A percentile compares a stretch with the other conserved stretches of the same genome.
These are phyloP conservation scores for Druceiella hillmani DNA, from an alignment of 2,888 invertebrate species.

Conservation along the genomic window DNA sequence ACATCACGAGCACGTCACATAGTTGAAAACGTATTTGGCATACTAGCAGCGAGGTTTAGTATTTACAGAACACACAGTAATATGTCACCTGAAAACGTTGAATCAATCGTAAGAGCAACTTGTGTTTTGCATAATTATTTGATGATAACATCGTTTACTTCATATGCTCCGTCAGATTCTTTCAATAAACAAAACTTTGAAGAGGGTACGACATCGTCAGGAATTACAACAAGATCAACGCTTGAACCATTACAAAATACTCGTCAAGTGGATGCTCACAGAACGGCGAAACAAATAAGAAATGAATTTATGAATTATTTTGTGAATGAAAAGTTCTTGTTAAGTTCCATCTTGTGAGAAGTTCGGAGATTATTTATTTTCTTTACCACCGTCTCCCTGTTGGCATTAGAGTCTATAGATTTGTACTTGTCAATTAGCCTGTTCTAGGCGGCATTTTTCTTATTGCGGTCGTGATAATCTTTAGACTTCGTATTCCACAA, in stretches of 20 bases:
- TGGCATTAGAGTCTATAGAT: slow-evolving; percentile 4
- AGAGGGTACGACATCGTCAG: slow-evolving; percentile 6
- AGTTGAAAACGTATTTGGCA: slow-evolving; percentile 20
- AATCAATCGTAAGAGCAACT: slow-evolving; percentile 16
- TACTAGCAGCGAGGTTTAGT: slow-evolving; percentile 17
- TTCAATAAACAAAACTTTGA: slow-evolving; percentile 13
- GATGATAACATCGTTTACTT: slow-evolving; percentile 6
- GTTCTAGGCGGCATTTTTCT: slow-evolving; percentile 4
- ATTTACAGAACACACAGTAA: slow-evolving; percentile 19
- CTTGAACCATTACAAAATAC: slow-evolving; percentile 1
- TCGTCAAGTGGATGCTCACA: neutral
- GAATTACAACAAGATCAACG: slow-evolving; percentile 5
- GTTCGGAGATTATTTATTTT: neutral
- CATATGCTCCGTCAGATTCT: slow-evolving; percentile 13
- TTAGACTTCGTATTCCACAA: slow-evolving; percentile 21
- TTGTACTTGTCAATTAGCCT: slow-evolving; percentile 6
- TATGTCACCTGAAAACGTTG: slow-evolving; percentile 15
- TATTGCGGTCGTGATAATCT: slow-evolving; percentile 18
- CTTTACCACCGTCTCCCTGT: slow-evolving; percentile 1
- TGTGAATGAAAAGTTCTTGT: slow-evolving; percentile 1
- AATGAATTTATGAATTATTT: slow-evolving; percentile 3
- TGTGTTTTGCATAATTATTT: slow-evolving; percentile 22
- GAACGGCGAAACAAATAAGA: neutral
- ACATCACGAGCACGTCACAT: slow-evolving; percentile 18
- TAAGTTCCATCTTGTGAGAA: neutral